A percentile compares a stretch with the other conserved stretches of the same genome.
Evolutionary conservation across 2,113 vertebrate genomes (phyloP).

Genomic region (Amblyopsis rosae): DNA sequence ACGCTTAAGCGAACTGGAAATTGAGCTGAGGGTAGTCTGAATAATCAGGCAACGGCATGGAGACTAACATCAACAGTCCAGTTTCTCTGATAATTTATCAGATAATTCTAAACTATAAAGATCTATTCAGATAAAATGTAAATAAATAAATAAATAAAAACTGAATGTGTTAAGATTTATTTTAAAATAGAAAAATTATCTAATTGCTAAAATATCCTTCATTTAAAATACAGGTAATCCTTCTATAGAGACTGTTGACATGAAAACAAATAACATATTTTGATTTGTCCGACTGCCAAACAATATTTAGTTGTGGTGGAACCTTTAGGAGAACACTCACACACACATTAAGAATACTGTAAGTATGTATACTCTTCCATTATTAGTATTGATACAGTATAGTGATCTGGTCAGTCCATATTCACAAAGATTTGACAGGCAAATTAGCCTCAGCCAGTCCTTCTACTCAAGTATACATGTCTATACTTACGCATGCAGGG

Average conservation of each 20-base stretch:
- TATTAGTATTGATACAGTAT: neutral
- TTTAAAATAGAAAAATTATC: neutral
- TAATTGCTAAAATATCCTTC: neutral
- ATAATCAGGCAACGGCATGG: too few species aligned
- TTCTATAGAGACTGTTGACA: neutral
- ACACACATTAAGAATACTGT: conserved; percentile 8
- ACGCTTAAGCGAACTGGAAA: too few species aligned
- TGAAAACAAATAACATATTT: conserved; percentile 5
- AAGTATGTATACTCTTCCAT: too few species aligned
- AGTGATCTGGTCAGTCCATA: conserved; percentile 7
- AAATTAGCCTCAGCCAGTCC: conserved; percentile 1
- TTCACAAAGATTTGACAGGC: conserved; percentile 9
- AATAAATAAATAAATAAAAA: too few species aligned
- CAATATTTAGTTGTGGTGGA: conserved; percentile 24
- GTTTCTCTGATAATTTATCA: too few species aligned
- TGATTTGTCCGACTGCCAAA: conserved; percentile 4
- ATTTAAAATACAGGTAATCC: neutral
- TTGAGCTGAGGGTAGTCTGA: too few species aligned
- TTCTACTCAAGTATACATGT: neutral
- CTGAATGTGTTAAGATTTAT: too few species aligned
- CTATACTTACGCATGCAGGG: neutral
- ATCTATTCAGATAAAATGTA: too few species aligned
- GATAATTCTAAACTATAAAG: too few species aligned
- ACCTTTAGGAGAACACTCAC: neutral
- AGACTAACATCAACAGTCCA: too few species aligned